phyloP scores from a whole-genome alignment of 2,888 invertebrate species.

The Andricus quercusramuli region DNA sequence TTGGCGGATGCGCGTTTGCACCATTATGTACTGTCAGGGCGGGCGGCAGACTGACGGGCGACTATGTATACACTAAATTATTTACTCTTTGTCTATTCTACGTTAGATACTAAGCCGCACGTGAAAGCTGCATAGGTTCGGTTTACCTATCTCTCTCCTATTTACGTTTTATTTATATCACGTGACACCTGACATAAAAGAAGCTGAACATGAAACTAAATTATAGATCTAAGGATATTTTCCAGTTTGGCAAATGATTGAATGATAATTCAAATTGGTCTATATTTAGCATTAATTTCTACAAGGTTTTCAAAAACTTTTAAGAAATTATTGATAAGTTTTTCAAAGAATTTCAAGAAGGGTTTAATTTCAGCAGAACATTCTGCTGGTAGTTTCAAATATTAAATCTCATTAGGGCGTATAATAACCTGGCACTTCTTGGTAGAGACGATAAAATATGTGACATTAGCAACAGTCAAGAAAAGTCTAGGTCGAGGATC shows the following conservation, averaged over 20 bases:
- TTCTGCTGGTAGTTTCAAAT: conserved; percentile 42
- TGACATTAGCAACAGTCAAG: conserved; percentile 63
- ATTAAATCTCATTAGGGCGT: conserved; percentile 57
- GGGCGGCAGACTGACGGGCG: conserved; percentile 77
- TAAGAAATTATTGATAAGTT: not conserved
- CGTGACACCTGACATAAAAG: not conserved
- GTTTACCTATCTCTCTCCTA: not conserved
- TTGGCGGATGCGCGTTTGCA: conserved; percentile 44
- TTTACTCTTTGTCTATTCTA: conserved; percentile 70
- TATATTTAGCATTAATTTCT: no score
- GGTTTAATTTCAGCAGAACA: not conserved
- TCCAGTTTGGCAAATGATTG: no score
- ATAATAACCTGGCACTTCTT: conserved; percentile 49
- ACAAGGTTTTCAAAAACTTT: not conserved
- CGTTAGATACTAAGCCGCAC: conserved; percentile 62
- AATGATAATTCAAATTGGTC: no score
- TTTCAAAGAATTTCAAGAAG: not conserved
- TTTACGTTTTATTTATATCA: conserved; percentile 39
- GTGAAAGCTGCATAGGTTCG: conserved; percentile 54
- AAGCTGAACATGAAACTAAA: no score
- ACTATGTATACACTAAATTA: conserved; percentile 72
- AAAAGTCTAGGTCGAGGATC: conserved; percentile 61
- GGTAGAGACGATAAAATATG: conserved; percentile 51
- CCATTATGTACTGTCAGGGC: conserved; percentile 61
- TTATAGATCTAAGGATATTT: no score